Conservation (phyloP, 2,113 vertebrate species). For the Aspidoscelis tigris region DNA sequence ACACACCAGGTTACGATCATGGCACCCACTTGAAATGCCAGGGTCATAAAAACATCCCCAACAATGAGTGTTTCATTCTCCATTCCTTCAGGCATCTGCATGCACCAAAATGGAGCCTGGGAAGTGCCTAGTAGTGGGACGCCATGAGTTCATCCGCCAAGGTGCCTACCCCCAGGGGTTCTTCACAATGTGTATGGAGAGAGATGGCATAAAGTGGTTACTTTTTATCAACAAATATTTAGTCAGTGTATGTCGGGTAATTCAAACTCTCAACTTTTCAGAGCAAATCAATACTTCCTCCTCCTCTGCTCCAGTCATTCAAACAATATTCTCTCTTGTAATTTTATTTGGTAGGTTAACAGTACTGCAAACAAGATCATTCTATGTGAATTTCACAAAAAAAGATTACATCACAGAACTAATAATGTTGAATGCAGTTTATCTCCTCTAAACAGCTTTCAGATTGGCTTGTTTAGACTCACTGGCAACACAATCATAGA, state of each 20-base stretch:
- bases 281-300: constrained; percentile 2
- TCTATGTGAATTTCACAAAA: constrained; percentile 20
- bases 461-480: constrained; percentile 51
- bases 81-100: too few relatives aligned
- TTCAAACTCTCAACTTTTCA: constrained; percentile 15
- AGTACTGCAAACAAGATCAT: neutral
- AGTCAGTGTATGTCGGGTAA: neutral
- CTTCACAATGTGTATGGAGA: too few relatives aligned
- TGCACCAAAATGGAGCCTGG: too few relatives aligned
- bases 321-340: constrained; percentile 2
- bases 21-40: too few relatives aligned
- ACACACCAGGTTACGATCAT: too few relatives aligned
- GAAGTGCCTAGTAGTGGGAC: too few relatives aligned
- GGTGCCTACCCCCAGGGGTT: too few relatives aligned
- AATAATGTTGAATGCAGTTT: constrained; percentile 52
- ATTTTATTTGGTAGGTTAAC: neutral
- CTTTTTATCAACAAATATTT: constrained; percentile 23
- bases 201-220: neutral
- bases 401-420: constrained; percentile 56
- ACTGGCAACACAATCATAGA: neutral
- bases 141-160: too few relatives aligned
- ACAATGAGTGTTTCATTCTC: too few relatives aligned
- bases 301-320: neutral
- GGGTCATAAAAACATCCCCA: too few relatives aligned
- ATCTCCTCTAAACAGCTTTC: constrained; percentile 55